phyloP scores from a whole-genome alignment of 2,888 invertebrate species.

The Arge pagana region DNA sequence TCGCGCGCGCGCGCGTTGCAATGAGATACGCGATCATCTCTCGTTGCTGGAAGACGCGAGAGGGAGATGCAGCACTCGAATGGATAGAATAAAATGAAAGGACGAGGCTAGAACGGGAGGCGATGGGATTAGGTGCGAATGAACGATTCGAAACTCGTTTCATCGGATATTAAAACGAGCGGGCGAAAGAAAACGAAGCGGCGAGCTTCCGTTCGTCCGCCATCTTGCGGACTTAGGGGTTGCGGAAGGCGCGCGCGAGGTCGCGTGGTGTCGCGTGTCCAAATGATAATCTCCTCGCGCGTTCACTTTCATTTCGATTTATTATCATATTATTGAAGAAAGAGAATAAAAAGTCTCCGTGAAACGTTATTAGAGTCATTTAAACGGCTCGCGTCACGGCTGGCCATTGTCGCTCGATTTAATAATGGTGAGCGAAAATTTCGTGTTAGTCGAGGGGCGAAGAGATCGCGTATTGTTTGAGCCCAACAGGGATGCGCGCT shows the following conservation, averaged over 20 bases:
- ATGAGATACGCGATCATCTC: too few relatives aligned
- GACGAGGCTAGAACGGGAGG: neutral
- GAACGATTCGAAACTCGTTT: slow-evolving; percentile 24
- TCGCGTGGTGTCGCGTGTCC: slow-evolving; percentile 40
- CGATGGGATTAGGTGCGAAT: slow-evolving; percentile 18
- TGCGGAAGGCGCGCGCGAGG: slow-evolving; percentile 2
- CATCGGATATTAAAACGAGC: slow-evolving; percentile 33
- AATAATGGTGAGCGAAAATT: slow-evolving; percentile 54
- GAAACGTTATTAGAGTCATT: slow-evolving; percentile 56
- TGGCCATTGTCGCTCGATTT: slow-evolving; percentile 50
- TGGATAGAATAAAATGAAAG: slow-evolving; percentile 3
- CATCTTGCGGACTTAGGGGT: slow-evolving; percentile 7
- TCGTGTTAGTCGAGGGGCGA: slow-evolving; percentile 30
- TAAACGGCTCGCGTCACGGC: slow-evolving; percentile 49
- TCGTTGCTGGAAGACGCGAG: too few relatives aligned
- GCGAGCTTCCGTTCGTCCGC: neutral
- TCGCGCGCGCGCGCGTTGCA: too few relatives aligned
- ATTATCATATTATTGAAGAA: slow-evolving; percentile 58
- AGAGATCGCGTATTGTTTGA: slow-evolving; percentile 14
- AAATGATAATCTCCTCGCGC: slow-evolving; percentile 51
- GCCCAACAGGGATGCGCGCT: slow-evolving; percentile 5
- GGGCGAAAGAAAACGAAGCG: slow-evolving; percentile 15
- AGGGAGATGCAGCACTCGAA: too few relatives aligned
- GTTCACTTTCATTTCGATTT: slow-evolving; percentile 55
- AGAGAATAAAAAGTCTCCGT: slow-evolving; percentile 36